phyloP scores from a whole-genome alignment of 2,797 vertebrate genomes.

The Pelochelys cantorii region DNA sequence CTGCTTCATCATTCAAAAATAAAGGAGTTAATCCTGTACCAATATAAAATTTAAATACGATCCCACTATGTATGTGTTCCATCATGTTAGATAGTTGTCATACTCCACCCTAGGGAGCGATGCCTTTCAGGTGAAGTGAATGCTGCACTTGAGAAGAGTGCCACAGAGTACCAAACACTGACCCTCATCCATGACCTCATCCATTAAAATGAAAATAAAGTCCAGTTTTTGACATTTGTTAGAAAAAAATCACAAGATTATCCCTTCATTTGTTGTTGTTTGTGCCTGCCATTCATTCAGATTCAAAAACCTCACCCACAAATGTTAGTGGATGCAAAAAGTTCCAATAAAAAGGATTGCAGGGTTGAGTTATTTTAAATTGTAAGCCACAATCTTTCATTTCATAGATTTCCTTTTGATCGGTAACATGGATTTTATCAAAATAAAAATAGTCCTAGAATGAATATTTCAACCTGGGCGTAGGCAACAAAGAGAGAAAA shows the following conservation, averaged over 20 bases:
- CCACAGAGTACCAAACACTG: no score
- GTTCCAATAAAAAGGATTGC: background rate
- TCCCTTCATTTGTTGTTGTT: background rate
- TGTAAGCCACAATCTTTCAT: background rate
- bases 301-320: background rate
- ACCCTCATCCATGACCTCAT: no score
- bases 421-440: background rate
- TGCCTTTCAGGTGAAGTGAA: no score
- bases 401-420: background rate
- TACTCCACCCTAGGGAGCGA: no score
- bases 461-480: background rate
- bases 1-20: background rate
- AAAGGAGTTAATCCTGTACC: background rate
- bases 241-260: background rate
- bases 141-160: no score
- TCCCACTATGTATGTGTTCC: no score
- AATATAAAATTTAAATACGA: no score
- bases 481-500: background rate
- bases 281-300: background rate
- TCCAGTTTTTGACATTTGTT: background rate
- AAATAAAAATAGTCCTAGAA: background rate
- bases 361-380: background rate
- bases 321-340: background rate
- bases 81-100: no score
- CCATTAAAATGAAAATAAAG: background rate